These are phyloP conservation scores for Drosophila siamana DNA, from an alignment of 2,888 invertebrate genomes.

Conservation along the genomic window DNA sequence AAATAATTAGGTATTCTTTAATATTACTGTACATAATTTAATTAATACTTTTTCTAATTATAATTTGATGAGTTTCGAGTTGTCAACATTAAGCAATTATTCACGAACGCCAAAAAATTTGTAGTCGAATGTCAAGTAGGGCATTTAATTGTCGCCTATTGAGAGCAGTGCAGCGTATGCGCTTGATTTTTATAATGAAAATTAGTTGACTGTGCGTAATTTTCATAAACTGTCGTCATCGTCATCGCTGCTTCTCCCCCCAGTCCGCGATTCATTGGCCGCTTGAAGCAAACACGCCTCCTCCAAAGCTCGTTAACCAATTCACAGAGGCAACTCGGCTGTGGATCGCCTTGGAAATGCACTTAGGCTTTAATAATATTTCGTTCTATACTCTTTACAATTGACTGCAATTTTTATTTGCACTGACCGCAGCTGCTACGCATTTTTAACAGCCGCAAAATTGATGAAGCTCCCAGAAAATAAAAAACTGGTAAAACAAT, in stretches of 20 bases:
- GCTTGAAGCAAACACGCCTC: slow-evolving; percentile 27
- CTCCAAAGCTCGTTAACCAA: slow-evolving; percentile 62
- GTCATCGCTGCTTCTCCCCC: slow-evolving; percentile 23
- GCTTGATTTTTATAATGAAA: slow-evolving; percentile 70
- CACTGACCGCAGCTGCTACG: slow-evolving; percentile 46
- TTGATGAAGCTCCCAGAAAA: slow-evolving; percentile 64
- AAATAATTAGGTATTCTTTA: no score
- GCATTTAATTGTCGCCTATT: slow-evolving; percentile 30
- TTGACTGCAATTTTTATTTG: slow-evolving; percentile 73
- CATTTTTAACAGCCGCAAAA: slow-evolving; percentile 54
- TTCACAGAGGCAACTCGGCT: slow-evolving; percentile 48
- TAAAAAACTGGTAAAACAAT: slow-evolving; percentile 20
- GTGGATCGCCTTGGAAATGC: slow-evolving; percentile 77
- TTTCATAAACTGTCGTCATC: slow-evolving; percentile 79
- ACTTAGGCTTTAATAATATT: slow-evolving; percentile 76
- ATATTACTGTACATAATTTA: no score
- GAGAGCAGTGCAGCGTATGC: not conserved
- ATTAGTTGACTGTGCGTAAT: slow-evolving; percentile 73
- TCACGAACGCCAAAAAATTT: no score
- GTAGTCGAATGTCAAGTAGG: slow-evolving; percentile 2
- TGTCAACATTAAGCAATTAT: no score
- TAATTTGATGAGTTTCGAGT: no score
- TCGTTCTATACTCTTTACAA: slow-evolving; percentile 70
- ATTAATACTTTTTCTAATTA: no score
- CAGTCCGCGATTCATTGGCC: not conserved